Conservation (phyloP, 2,888 invertebrate species). For the Xanthorhoe designata region DNA sequence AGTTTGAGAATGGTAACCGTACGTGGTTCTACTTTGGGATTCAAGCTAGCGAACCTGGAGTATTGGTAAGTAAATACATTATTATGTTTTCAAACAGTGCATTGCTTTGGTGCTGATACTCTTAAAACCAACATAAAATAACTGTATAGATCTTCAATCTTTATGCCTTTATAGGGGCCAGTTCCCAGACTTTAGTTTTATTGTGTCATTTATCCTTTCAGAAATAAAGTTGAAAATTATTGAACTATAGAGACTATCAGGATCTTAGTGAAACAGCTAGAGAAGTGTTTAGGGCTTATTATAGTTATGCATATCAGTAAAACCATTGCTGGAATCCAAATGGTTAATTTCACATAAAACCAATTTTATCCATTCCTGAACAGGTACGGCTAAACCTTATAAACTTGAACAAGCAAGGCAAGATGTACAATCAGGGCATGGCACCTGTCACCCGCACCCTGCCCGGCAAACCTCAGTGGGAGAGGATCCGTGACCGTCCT, state of each 20-base stretch:
- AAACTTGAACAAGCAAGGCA: constrained; percentile 95
- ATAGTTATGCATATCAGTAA: no score
- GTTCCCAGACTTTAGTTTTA: no score
- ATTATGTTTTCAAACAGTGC: no score
- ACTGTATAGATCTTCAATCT: no score
- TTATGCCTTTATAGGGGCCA: no score
- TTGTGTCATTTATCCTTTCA: no score
- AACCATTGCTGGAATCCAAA: background rate
- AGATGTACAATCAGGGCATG: constrained; percentile 97
- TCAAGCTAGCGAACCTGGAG: constrained; percentile 82
- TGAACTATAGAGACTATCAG: no score
- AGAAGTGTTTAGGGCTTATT: no score
- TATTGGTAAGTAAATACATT: constrained; percentile 46
- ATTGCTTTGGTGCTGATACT: no score
- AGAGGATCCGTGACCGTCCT: constrained; percentile 92
- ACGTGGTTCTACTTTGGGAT: constrained; percentile 98
- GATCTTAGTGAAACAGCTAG: no score
- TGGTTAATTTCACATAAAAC: background rate
- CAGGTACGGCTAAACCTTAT: constrained; percentile 92
- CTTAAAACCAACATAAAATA: no score
- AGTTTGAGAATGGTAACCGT: constrained; percentile 94
- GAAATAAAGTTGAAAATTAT: no score
- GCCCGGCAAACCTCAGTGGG: constrained; percentile 93
- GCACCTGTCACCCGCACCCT: constrained; percentile 91
- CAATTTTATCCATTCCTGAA: background rate